These are phyloP conservation scores for Molorchus minor DNA, from an alignment of 2,888 invertebrate species.

Conservation along the genomic window DNA sequence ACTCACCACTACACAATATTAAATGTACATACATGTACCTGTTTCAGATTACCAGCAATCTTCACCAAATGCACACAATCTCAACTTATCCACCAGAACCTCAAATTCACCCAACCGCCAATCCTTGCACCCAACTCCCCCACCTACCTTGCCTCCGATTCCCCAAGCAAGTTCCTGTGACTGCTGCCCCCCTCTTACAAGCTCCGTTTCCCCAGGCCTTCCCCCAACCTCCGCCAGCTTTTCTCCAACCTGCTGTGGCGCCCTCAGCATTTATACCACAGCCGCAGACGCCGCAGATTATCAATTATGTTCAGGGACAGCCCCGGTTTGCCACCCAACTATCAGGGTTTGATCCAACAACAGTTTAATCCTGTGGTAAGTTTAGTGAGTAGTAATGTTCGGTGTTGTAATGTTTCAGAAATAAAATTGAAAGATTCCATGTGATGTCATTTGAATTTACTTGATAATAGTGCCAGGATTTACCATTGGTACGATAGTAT, in stretches of 20 bases:
- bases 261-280: conserved; percentile 52
- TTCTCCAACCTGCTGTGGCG: conserved; percentile 45
- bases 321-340: conserved; percentile 54
- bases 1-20: too few species aligned
- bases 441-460: too few species aligned
- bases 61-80: conserved; percentile 41
- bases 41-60: conserved; percentile 54
- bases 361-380: conserved; percentile 59
- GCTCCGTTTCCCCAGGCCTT: conserved; percentile 53
- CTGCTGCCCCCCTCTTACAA: conserved; percentile 45
- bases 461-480: too few species aligned
- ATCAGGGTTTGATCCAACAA: conserved; percentile 57
- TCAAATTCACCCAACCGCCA: conserved; percentile 41
- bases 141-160: conserved; percentile 38
- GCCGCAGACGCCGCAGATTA: conserved; percentile 52
- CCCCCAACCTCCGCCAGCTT: conserved; percentile 55
- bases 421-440: background rate
- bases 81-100: conserved; percentile 41
- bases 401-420: background rate
- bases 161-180: conserved; percentile 54
- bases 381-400: conserved; percentile 5
- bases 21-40: too few species aligned
- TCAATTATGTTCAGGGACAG: conserved; percentile 59
- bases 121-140: conserved; percentile 43
- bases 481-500: too few species aligned